Base-by-base conservation (phyloP, 2,888 invertebrate species). In the Lathronympha strigana region DNA sequence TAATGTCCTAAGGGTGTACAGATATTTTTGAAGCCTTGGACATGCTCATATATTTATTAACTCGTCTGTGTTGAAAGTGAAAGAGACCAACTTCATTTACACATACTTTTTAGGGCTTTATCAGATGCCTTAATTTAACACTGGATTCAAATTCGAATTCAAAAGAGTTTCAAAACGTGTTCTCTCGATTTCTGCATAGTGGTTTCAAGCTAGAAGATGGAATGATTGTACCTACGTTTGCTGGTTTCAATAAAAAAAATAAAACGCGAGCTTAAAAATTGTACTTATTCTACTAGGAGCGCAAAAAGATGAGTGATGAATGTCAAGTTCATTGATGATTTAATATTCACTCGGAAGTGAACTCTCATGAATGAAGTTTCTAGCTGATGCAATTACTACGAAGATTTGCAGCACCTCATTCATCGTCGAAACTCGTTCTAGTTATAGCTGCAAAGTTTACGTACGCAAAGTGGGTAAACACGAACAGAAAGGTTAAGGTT, bases 331-430 rank as follows among this genome's bases (percentile, higher is more conserved):
- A 25, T 28, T 25, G 55, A 6, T 1, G 17, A 28, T 4, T 40
- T 23, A 13, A 25, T 17, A 6, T 19, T 57, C 31, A 31, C 31
- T 57, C 31, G 31, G 57, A 57, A 21, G 43, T 43, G 13, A 57
- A 13, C 4, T n/a, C 21, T 21, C 19, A 28, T 55, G 57, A 57
- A 57, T 57, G 57, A 57, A 31, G 31, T 55, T 17, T 25, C 28
- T 40, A 17, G 55, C 43, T 57, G 55, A 57, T 57, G 55, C 43
- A 57, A 57, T 57, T 43, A 45, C 43, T 45, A 57, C n/a, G 43
- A 19, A 31, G 28, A 31, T 21, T 57, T 45, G 28, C 38, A 17
- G 38, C 13, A 57, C 4, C 21, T 45, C 43, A 45, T 57, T 57
- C 43, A 57, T 57, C 28, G 28, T 57, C 28, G 17, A 4, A 54